Evolutionary conservation across 1,140 invertebrate species (phyloP).

Genomic region (Lucilia cuprina): DNA sequence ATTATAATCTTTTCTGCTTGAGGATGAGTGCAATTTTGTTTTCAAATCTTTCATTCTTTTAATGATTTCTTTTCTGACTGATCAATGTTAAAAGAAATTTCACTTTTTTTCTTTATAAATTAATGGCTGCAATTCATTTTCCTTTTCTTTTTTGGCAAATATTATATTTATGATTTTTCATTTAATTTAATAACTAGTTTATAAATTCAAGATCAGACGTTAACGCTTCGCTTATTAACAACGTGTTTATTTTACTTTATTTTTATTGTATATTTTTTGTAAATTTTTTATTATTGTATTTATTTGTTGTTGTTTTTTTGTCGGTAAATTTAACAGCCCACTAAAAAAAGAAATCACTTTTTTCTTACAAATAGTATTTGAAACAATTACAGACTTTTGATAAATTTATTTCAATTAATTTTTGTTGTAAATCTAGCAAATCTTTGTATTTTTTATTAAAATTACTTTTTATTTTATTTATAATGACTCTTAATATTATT

Average conservation of each 20-base stretch:
- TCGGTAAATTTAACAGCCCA: background rate
- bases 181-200: background rate
- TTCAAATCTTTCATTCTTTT: background rate
- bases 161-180: background rate
- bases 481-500: background rate
- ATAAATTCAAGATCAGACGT: background rate
- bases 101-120: background rate
- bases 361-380: background rate
- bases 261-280: no score
- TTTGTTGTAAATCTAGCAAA: background rate
- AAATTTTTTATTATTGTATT: no score
- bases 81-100: background rate
- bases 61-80: background rate
- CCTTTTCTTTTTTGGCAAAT: background rate
- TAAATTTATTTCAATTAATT: background rate
- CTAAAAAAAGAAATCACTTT: background rate
- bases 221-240: background rate
- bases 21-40: no score
- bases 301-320: no score
- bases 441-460: background rate
- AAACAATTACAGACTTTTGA: background rate
- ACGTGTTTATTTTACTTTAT: background rate
- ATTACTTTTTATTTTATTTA: background rate
- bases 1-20: no score
- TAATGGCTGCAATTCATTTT: background rate